These are phyloP conservation scores for Archips xylosteana DNA, from an alignment of 2,888 invertebrate genomes.

Conservation along the genomic window DNA sequence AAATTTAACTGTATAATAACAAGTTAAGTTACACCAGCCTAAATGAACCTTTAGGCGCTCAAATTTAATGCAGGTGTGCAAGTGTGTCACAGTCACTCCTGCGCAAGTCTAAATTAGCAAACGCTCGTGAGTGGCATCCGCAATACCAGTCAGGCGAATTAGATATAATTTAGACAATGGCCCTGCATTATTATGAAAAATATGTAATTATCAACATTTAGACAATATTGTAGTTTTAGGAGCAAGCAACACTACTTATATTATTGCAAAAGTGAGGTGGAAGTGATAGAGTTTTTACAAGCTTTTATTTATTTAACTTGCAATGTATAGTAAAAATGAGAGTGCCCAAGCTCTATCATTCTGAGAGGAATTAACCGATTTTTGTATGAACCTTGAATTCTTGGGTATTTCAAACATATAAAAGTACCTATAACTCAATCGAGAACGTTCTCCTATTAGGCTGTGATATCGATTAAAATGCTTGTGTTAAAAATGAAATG, in stretches of 20 bases:
- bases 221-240: not conserved
- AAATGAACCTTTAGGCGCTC: not conserved
- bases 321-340: too few species aligned
- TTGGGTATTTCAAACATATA: too few species aligned
- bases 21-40: not conserved
- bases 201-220: not conserved
- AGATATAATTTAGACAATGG: conserved; percentile 29
- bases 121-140: conserved; percentile 35
- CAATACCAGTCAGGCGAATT: conserved; percentile 20
- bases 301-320: too few species aligned
- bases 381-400: too few species aligned
- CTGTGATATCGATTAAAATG: too few species aligned
- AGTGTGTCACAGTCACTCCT: conserved; percentile 23
- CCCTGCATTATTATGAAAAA: not conserved
- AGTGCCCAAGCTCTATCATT: too few species aligned
- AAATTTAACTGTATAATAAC: too few species aligned
- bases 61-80: conserved; percentile 12
- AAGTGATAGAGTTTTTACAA: not conserved
- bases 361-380: too few species aligned
- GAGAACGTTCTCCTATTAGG: too few species aligned
- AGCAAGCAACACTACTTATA: not conserved
- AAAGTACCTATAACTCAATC: too few species aligned
- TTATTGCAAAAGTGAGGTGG: not conserved
- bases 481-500: too few species aligned
- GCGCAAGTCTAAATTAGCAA: conserved; percentile 36